Evolutionary conservation across 2,888 invertebrate genomes (phyloP), one percentile per base, ranked within the genome.

Genomic region (Pandemis heparana): DNA sequence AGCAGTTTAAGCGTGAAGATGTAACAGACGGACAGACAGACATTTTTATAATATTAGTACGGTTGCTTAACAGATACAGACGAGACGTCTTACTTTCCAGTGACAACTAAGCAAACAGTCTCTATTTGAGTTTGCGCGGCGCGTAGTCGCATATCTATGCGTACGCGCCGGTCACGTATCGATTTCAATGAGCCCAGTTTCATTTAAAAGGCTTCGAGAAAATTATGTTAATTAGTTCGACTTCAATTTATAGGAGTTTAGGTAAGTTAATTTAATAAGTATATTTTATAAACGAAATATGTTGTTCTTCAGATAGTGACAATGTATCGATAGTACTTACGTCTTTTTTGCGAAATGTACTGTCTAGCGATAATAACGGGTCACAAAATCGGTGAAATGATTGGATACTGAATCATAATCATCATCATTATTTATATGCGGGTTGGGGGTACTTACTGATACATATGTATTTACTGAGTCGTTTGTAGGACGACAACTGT

Each of bases 1-100:
- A 32, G 23, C 23, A 32, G 23, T 4, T 32, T 32, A 32, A 32
- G 23, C 23, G 23, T 32, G 41, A 41, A 6, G 7, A 7, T 41
- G 23, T 32, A 32, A 32, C 23, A 32, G 23, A 32, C 23, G 1
- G 23, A 4, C 23, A 1, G 23, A 32, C 7, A 41, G 46, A n/a
- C n/a, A n/a, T 46, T 14, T 12, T 12, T 46, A 14, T 9, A 46
- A 12, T 46, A 46, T 46, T 10, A 1, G 9, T 46, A 10, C 43
- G 43, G 10, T 51, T 9, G 18, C 12, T 41, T 51, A 48, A 48
- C 69, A 63, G 70, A 32, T 63, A 77, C 78, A 79, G 78, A 77
- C 78, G 80, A 79, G 78, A 77, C 78, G 80, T 79, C 81, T 82
- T 83, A 85, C 89, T 89, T 89, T 89, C 89, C 87, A 89, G 80